Conservation (phyloP, 2,888 invertebrate genomes). For the Pammene aurita region DNA sequence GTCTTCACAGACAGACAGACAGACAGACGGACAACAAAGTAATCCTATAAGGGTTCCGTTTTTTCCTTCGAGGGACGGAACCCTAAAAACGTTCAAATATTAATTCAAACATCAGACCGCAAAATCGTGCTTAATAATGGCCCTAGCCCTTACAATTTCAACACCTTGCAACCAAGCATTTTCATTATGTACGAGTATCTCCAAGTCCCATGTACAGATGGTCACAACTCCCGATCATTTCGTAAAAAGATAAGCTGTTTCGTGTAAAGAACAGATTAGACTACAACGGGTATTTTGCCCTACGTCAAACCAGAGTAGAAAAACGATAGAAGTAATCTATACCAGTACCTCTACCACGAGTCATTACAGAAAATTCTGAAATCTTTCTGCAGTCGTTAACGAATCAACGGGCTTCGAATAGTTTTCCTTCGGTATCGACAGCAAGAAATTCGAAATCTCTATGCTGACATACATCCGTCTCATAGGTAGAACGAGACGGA, state of each 20-base stretch:
- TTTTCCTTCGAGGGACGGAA: too few relatives aligned
- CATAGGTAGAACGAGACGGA: too few relatives aligned
- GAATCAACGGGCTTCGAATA: too few relatives aligned
- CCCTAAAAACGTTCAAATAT: background rate
- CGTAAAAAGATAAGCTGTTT: conserved; percentile 14
- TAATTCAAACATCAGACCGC: background rate
- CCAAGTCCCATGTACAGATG: background rate
- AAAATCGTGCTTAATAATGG: background rate
- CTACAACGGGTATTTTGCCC: conserved; percentile 25
- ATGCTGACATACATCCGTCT: too few relatives aligned
- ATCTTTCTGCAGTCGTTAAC: too few relatives aligned
- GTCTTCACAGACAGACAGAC: too few relatives aligned
- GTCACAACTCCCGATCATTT: background rate
- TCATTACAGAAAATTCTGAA: too few relatives aligned
- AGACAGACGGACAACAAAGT: too few relatives aligned
- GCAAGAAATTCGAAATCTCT: too few relatives aligned
- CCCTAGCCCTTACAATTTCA: background rate
- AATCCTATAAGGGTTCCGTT: too few relatives aligned
- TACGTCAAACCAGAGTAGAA: background rate
- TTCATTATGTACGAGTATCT: conserved; percentile 8
- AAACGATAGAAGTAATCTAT: background rate
- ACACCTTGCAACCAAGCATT: conserved; percentile 9
- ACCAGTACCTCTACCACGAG: too few relatives aligned
- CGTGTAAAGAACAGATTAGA: background rate
- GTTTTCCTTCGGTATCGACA: too few relatives aligned